Conservation (phyloP, 2,888 invertebrate species). For the Mythimna albipuncta region DNA sequence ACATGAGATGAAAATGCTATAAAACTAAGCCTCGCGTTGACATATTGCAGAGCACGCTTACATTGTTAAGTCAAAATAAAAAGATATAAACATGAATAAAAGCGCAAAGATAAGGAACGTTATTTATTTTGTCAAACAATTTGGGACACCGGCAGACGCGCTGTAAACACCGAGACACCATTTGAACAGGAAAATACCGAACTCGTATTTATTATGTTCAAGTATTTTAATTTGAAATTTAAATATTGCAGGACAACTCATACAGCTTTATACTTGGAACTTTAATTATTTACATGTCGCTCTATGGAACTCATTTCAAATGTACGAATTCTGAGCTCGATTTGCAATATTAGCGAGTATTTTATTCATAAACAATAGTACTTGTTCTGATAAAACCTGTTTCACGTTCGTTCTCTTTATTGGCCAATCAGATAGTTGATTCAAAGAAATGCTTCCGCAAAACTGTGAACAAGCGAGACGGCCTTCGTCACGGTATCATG, state of each 20-base stretch:
- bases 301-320: conserved; percentile 12
- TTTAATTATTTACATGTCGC: conserved; percentile 27
- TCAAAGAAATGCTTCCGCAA: conserved; percentile 52
- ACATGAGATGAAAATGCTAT: conserved; percentile 66
- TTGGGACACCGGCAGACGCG: conserved; percentile 56
- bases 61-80: conserved; percentile 73
- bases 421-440: conserved; percentile 30
- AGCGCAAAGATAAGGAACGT: conserved; percentile 71
- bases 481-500: conserved; percentile 58
- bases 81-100: conserved; percentile 70
- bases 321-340: neutral
- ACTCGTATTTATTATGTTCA: conserved; percentile 45
- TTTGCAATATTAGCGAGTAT: neutral
- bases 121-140: conserved; percentile 77
- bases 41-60: conserved; percentile 70
- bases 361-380: conserved; percentile 9
- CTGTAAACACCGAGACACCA: conserved; percentile 44
- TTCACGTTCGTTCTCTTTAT: conserved; percentile 21
- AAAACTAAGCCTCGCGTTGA: conserved; percentile 72
- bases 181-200: conserved; percentile 56
- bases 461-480: conserved; percentile 32
- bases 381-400: conserved; percentile 8
- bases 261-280: conserved; percentile 26
- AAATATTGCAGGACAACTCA: conserved; percentile 45
- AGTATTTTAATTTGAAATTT: conserved; percentile 59